Percentiles rank a stretch among this genome's conserved stretches.
phyloP scores from a whole-genome alignment of 2,113 vertebrate species.

The Cottus gobio region DNA sequence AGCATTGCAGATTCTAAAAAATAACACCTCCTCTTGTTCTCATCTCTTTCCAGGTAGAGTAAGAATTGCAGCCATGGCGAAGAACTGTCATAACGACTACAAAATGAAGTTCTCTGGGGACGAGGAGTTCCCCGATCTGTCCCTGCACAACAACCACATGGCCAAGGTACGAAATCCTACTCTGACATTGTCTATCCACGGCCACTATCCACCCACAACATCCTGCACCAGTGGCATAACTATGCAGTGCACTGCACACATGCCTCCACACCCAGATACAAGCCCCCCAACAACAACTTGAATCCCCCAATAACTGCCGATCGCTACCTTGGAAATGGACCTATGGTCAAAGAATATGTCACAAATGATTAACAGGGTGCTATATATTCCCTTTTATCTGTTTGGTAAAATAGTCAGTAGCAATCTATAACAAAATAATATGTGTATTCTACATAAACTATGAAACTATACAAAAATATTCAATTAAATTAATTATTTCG shows the following conservation, averaged over 20 bases:
- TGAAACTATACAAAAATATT: background rate
- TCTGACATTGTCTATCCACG: background rate
- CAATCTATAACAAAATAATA: background rate
- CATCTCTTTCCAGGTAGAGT: constrained; percentile 65
- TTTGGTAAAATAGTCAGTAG: background rate
- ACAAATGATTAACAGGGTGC: background rate
- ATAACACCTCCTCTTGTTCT: background rate
- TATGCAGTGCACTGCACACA: background rate
- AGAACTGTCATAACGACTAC: constrained; percentile 91
- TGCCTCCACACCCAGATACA: no score
- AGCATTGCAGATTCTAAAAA: background rate
- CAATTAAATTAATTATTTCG: no score
- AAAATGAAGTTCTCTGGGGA: constrained; percentile 88
- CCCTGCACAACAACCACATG: constrained; percentile 95
- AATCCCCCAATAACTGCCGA: background rate
- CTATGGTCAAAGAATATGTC: background rate
- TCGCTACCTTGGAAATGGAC: background rate
- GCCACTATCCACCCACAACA: background rate
- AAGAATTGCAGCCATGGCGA: constrained; percentile 85
- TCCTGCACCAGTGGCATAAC: background rate
- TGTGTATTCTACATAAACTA: background rate
- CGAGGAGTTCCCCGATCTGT: constrained; percentile 91
- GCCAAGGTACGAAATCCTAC: constrained; percentile 81
- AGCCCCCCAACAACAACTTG: background rate
- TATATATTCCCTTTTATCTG: background rate